Conservation (phyloP, 2,797 vertebrate genomes). For the Sebastes minor region DNA sequence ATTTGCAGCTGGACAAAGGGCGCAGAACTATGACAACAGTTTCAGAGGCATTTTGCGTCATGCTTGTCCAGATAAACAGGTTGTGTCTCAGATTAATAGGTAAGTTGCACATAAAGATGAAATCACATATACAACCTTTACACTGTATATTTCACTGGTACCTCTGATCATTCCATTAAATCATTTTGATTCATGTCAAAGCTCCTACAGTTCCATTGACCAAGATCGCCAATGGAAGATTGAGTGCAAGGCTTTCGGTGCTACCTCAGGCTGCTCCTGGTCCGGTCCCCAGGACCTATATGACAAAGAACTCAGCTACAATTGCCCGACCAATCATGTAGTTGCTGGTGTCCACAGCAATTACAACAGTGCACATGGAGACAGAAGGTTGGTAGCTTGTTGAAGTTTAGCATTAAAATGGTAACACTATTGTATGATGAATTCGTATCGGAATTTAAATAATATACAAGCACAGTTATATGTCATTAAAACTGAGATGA, state of each 20-base stretch:
- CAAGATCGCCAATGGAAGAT: constrained; percentile 4
- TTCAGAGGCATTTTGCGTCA: background rate
- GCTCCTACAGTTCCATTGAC: background rate
- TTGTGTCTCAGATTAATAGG: constrained; percentile 7
- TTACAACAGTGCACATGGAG: fast-evolving
- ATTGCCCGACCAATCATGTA: background rate
- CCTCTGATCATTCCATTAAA: background rate
- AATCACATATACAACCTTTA: background rate
- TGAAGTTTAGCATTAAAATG: too few species aligned
- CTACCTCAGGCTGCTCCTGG: background rate
- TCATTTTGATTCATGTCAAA: background rate
- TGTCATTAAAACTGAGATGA: background rate
- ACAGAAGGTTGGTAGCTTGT: background rate
- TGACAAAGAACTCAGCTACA: background rate
- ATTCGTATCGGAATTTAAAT: too few species aligned
- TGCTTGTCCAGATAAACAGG: background rate
- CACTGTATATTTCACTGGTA: background rate
- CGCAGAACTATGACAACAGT: background rate
- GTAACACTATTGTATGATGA: too few species aligned
- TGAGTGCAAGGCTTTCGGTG: background rate
- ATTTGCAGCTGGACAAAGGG: background rate
- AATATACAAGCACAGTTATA: background rate
- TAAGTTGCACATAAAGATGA: background rate
- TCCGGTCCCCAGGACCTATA: background rate
- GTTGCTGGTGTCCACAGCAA: background rate